phyloP scores from a whole-genome alignment of 2,888 invertebrate species.

The Sceliomorpha sp. region DNA sequence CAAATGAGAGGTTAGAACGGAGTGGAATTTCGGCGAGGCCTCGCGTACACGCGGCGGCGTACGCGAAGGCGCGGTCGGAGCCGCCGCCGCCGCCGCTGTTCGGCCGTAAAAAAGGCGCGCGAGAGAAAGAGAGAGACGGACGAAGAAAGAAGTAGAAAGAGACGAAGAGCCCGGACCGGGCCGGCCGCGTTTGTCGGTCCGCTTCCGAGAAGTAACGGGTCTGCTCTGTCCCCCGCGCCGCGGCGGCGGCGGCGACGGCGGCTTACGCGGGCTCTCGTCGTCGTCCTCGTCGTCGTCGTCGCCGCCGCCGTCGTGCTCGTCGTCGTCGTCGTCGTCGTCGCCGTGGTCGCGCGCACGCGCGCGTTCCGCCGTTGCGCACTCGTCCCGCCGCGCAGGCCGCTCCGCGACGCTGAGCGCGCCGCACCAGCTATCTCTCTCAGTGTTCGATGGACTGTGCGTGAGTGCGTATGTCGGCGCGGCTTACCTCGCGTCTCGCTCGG shows the following conservation, averaged over 20 bases:
- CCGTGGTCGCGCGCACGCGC: conserved; percentile 35
- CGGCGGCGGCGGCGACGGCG: conserved; percentile 22
- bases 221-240: conserved; percentile 39
- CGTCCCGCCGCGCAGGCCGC: conserved; percentile 60
- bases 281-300: too few species aligned
- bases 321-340: conserved; percentile 30
- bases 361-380: conserved; percentile 59
- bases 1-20: conserved; percentile 20
- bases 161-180: conserved; percentile 23
- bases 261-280: too few species aligned
- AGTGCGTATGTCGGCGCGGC: conserved; percentile 48
- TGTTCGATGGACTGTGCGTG: conserved; percentile 67
- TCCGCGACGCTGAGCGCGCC: conserved; percentile 69
- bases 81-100: too few species aligned
- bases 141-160: too few species aligned
- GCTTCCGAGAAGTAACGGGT: conserved; percentile 52
- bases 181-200: conserved; percentile 39
- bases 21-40: conserved; percentile 28
- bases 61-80: conserved; percentile 38
- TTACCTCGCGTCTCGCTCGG: too few species aligned
- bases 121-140: conserved; percentile 8
- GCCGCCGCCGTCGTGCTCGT: too few species aligned
- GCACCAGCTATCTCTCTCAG: conserved; percentile 72
- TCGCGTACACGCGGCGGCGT: conserved; percentile 38
- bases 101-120: too few species aligned